phyloP scores from a whole-genome alignment of 2,797 vertebrate genomes.

The Ataeniobius toweri region DNA sequence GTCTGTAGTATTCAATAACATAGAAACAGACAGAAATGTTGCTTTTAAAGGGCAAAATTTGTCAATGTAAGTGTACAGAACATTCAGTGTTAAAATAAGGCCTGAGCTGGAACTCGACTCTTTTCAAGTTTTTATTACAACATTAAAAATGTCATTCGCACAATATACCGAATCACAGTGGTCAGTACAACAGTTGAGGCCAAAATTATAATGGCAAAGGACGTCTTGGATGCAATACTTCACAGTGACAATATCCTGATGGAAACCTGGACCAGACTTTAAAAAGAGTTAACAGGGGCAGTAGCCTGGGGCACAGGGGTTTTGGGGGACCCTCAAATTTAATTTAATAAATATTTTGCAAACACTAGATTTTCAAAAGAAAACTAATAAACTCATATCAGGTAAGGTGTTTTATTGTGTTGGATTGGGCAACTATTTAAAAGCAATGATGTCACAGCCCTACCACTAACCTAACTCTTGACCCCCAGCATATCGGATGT shows the following conservation, averaged over 20 bases:
- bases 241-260: neutral
- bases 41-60: neutral
- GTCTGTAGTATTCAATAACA: too few species aligned
- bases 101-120: neutral
- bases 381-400: too few species aligned
- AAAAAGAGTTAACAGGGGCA: neutral
- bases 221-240: neutral
- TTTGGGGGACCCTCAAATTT: neutral
- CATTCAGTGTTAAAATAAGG: neutral
- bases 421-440: too few species aligned
- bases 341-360: neutral
- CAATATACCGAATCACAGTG: neutral
- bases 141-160: neutral
- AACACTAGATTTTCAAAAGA: neutral
- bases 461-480: neutral
- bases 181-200: neutral
- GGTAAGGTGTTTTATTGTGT: too few species aligned
- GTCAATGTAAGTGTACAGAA: neutral
- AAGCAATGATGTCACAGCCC: neutral
- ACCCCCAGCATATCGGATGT: neutral
- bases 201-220: neutral
- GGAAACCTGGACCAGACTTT: neutral
- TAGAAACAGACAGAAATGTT: neutral
- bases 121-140: neutral
- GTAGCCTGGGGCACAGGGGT: neutral